Base-by-base conservation (phyloP, 2,888 invertebrate genomes). In the Agapostemon virescens region DNA sequence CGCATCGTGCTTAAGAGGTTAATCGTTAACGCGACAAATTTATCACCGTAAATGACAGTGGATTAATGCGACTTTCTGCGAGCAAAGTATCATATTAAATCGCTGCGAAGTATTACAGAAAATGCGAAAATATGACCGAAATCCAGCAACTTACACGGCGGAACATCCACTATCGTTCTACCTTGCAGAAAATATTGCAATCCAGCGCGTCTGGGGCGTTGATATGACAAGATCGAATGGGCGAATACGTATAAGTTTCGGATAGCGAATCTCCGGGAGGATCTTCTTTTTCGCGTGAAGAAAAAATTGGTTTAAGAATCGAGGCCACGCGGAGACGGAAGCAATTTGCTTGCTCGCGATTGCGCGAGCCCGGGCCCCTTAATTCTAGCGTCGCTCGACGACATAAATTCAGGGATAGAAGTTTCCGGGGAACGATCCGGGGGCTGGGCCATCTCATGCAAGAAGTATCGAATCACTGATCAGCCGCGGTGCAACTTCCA, bases 391-490 rank as follows among this genome's bases (percentile, higher is more conserved):
- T 33, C 63, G 38, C 11, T 52, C 70, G 52, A 23, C 52, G 74
- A 63, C 67, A 40, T 71, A 71, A 74, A 80, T 79, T 74, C 68
- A 55, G 17, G 74, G 81, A 74, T 79, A 17, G 55, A 78, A 70
- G 42, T 74, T 68, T 15, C 38, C 74, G 33, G 45, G 17, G 17
- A 9, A 17, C 40, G 63, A 63, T 63, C 63, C 20, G n/a, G 20
- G 20, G 26, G 58, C 26, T 26, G 42, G 17, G 58, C 72, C 63
- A n/a, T 74, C 68, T 61, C 74, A 58, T 72, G 73, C 81, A 73
- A 84, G 84, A 68, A 78, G 81, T 81, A 84, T 84, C 77, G 84
- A 71, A 78, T 73, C 79, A 79, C 26, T 69, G 81, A 78, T 76
- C 82, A 36, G 49, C 63, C 71, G 36, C 33, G 20, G 38, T 58